Evolutionary conservation across 2,888 invertebrate genomes (phyloP), one percentile per base, ranked within the genome.

Genomic region (Byasa hedistus): DNA sequence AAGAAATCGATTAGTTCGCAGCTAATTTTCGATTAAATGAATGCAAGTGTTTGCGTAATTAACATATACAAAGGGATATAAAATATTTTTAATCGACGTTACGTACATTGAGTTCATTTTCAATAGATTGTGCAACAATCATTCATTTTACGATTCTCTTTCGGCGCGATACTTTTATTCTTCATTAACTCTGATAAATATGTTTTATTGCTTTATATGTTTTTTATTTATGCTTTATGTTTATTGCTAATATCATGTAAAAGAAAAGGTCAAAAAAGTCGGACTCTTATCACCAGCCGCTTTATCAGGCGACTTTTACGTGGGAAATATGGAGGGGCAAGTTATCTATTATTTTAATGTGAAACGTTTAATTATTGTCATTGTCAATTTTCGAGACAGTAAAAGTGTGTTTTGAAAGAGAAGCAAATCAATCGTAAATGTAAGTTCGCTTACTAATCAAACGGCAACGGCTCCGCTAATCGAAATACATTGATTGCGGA

Each of bases 401-500:
- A 59, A 61, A 55, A 48, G 44, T 52, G 21, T n/a, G n/a, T n/a
- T 3, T 48, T 19, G 52, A 21, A 27, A 59, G 54, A 58, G 7
- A 17, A 57, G 64, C 27, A 32, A 32, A 51, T 67, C 54, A 65
- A 66, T 65, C 52, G 61, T 27, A 56, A 66, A 59, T 55, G 61
- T 52, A 52, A 39, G 63, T 68, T 69, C 69, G 58, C 69, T 69
- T 60, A 72, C 69, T 84, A 82, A 84, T 82, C 81, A 82, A 76
- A 69, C 67, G 70, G 65, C 71, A 73, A 70, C 75, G 73, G 74
- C 70, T 69, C 68, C 61, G 69, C 79, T 85, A 89, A 89, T 87
- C 85, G 87, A 83, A 84, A 84, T 79, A 80, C 87, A 88, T 87
- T 87, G 87, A 88, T 88, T 84, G 84, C 74, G 74, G 77, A 76